Evolutionary conservation across 2,797 vertebrate species (phyloP), one percentile per base, ranked within the genome.

Genomic region (Molossus alvarezi): DNA sequence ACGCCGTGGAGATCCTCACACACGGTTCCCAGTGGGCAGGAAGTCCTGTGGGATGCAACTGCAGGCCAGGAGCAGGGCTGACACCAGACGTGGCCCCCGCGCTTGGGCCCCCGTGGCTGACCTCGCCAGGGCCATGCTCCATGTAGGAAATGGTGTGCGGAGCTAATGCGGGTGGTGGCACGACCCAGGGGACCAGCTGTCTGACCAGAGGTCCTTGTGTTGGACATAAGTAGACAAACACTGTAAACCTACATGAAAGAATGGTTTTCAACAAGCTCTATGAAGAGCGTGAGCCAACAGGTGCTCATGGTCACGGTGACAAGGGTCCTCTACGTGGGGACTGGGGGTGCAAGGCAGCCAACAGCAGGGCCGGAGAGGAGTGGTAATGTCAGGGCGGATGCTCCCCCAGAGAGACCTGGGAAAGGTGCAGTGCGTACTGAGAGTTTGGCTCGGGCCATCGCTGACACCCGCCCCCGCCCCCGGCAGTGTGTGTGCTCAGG

Each of bases 291-390:
- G 3, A 29, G 86, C 60, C 65, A 4, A 6, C 33, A 55, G 85
- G 69, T 0, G 0, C 81, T 76, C 21, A 3, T 27, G 57, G 51
- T 21, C 23, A 1, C 10, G 12, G 0, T 6, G 1, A 8, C 7
- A 0, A 1, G 9, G 1, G 1, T 62, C 89, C 60, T 55, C 18
- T 85, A 41, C 60, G 15, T 23, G 55, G 53, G 13, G 55, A 4
- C 67, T 29, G 2, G 33, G 17, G 29, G 4, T 18, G n/a, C 1
- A 41, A 18, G 5, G 37, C 60, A 69, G 9, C 12, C 2, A n/a
- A 21, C 20, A 20, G 33, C 17, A 20, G 1, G 3, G 0, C 0
- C 5, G 0, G 0, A 0, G 25, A 65, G n/a, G 37, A 11, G 8
- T 4, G 21, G 41, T 6, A 18, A 15, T 3, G 9, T 51, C 20